Evolutionary conservation across 2,797 vertebrate species (phyloP).

Genomic region (Dermochelys coriacea): DNA sequence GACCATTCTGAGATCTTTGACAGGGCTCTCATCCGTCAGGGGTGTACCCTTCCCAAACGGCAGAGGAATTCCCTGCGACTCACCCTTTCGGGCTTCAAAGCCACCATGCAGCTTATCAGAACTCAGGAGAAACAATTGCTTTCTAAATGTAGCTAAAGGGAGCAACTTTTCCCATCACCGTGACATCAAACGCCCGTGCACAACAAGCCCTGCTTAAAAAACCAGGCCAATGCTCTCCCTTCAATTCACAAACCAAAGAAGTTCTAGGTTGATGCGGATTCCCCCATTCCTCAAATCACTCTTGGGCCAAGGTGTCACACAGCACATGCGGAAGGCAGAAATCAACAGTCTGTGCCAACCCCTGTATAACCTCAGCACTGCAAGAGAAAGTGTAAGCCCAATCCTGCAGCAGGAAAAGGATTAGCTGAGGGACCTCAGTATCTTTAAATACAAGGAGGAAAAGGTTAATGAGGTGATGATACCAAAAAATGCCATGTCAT

Average conservation of each 20-base stretch:
- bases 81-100: constrained; percentile 43
- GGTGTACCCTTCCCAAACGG: neutral
- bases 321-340: neutral
- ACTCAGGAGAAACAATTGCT: neutral
- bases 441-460: neutral
- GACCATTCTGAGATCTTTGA: neutral
- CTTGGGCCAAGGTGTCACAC: neutral
- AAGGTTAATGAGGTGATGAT: neutral
- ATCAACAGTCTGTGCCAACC: neutral
- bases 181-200: constrained; percentile 49
- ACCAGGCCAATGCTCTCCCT: neutral
- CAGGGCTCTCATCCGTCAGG: neutral
- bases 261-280: fast-evolving
- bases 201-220: constrained; percentile 31
- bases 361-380: neutral
- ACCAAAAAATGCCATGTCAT: neutral
- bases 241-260: fast-evolving
- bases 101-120: neutral
- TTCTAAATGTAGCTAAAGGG: neutral
- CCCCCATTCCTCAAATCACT: neutral
- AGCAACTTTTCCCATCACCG: neutral
- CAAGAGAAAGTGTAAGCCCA: fast-evolving
- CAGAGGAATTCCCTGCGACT: neutral
- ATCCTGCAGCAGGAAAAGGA: neutral
- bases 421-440: neutral